These are phyloP conservation scores for Tenthredo distinguenda DNA, from an alignment of 2,888 invertebrate species.

Conservation along the genomic window DNA sequence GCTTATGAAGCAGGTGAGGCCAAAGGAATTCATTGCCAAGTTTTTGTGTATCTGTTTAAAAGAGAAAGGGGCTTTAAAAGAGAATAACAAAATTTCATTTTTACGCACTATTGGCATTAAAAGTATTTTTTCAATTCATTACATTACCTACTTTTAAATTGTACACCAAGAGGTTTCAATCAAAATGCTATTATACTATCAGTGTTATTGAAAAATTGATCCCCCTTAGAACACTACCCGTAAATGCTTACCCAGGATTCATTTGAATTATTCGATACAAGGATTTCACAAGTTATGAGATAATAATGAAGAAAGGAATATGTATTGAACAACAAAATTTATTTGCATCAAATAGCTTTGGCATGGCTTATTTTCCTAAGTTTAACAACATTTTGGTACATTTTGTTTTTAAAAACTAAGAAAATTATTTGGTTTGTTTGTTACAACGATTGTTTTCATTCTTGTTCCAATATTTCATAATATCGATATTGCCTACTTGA, in stretches of 20 bases:
- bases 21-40: constrained; percentile 67
- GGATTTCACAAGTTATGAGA: constrained; percentile 10
- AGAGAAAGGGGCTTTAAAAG: constrained; percentile 9
- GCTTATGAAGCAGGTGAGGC: constrained; percentile 65
- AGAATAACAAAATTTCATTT: neutral
- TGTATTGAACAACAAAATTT: constrained; percentile 11
- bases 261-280: neutral
- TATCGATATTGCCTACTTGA: neutral
- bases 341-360: constrained; percentile 19
- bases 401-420: neutral
- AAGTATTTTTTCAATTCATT: neutral
- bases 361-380: constrained; percentile 32
- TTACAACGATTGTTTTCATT: neutral
- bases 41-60: constrained; percentile 50
- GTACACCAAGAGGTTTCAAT: neutral
- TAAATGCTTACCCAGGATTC: neutral
- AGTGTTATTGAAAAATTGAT: neutral
- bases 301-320: neutral
- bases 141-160: neutral
- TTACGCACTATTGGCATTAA: neutral
- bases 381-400: constrained; percentile 6
- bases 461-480: neutral
- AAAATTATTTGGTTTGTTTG: neutral
- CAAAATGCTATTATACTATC: neutral
- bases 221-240: neutral